Conservation (phyloP, 2,888 invertebrate species). For the Drosophila emarginata region DNA sequence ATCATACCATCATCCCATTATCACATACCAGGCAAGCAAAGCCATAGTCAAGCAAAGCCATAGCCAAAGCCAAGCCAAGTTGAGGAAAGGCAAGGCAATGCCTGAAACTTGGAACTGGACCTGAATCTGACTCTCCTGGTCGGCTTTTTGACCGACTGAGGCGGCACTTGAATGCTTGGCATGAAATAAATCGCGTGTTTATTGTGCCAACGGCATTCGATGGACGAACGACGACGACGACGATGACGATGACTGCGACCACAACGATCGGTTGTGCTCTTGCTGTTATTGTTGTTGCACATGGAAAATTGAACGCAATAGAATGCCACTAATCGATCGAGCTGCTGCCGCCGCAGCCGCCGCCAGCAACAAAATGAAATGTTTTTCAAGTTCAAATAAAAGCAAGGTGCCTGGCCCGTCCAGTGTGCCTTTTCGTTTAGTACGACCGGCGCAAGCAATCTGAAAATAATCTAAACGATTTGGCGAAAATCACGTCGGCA, state of each 20-base stretch:
- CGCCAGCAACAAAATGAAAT: conserved; percentile 73
- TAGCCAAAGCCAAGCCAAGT: conserved; percentile 26
- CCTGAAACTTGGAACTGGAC: conserved; percentile 18
- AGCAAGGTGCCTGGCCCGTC: conserved; percentile 56
- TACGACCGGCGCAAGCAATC: conserved; percentile 74
- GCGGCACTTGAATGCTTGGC: conserved; percentile 74
- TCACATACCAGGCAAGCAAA: conserved; percentile 72
- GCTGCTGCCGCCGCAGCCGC: conserved; percentile 30
- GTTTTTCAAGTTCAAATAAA: conserved; percentile 75
- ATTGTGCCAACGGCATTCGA: conserved; percentile 70
- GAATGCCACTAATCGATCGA: conserved; percentile 76
- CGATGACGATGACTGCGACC: conserved; percentile 22
- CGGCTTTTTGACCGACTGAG: conserved; percentile 61
- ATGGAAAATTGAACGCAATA: conserved; percentile 79
- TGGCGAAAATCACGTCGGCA: conserved; percentile 75
- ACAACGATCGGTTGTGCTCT: conserved; percentile 51
- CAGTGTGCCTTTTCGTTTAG: conserved; percentile 28
- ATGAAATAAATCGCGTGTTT: conserved; percentile 79
- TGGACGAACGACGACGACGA: conserved; percentile 2
- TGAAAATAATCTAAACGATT: conserved; percentile 78
- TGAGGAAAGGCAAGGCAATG: conserved; percentile 29
- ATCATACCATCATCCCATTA: conserved; percentile 79
- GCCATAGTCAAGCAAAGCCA: conserved; percentile 24
- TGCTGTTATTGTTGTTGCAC: conserved; percentile 64
- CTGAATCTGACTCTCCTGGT: conserved; percentile 55